Base-by-base conservation (phyloP, 2,888 invertebrate species). In the Xylocampa areola region DNA sequence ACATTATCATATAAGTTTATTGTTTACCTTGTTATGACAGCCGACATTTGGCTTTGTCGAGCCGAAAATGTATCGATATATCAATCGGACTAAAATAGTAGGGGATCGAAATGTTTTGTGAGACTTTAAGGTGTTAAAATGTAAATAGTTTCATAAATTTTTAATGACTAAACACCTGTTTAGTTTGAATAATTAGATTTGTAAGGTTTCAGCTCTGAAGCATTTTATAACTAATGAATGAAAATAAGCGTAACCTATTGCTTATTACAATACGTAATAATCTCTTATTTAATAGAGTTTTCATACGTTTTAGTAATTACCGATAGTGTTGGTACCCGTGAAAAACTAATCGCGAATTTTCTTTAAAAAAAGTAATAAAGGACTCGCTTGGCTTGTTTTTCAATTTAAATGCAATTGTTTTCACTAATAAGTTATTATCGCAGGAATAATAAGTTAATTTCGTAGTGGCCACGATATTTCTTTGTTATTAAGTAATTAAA, bases 21-120 rank as follows among this genome's bases (percentile, higher is more conserved):
- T 88, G 89, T 89, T 84, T 78, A 76, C 79, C 78, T 82, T 84
- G 82, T 82, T 86, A 82, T 86, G 87, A 89, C 82, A 77, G 71
- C 54, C 51, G 65, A 67, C 79, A 73, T 67, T 53, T 30, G 66
- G 36, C 59, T 77, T 79, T 74, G 77, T 73, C 50, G 51, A 36
- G 60, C 64, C 55, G 66, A 68, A 68, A 76, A 61, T 8, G 54
- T 43, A 63, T 68, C 69, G 59, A 64, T 61, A 51, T 55, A 41
- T 60, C 45, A 41, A 36, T n/a, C 62, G 60, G 66, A 58, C 53
- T 54, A 43, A 27, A 60, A 60, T 53, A 58, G 55, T 57, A 51
- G 44, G 63, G 64, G 54, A 33, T 52, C 48, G 53, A 59, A 52
- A 48, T 52, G 11, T 13, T 19, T 40, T 36, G 57, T 23, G 25